Evolutionary conservation across 1,140 invertebrate genomes (phyloP).

Genomic region (Tetramorium parvispinum): DNA sequence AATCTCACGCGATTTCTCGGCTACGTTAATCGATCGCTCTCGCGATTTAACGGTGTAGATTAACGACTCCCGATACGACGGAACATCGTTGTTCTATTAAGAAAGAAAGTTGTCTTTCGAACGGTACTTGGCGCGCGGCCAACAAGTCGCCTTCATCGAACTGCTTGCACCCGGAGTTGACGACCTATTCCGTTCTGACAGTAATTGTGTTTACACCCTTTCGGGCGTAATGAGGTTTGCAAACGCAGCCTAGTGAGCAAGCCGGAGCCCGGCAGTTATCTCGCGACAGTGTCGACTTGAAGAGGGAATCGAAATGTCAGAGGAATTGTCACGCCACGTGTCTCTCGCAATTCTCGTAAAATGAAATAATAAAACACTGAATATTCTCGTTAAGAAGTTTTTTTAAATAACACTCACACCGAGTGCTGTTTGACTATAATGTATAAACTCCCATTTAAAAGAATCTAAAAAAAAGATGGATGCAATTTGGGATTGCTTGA

Average conservation of each 20-base stretch:
- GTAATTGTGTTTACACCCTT: conserved; percentile 22
- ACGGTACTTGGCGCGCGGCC: conserved; percentile 7
- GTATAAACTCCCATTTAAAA: neutral
- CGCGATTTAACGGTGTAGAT: conserved; percentile 22
- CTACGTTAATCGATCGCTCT: neutral
- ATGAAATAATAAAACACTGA: neutral
- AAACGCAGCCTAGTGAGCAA: conserved; percentile 24
- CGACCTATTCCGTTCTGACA: conserved; percentile 5
- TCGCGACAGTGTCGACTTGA: neutral
- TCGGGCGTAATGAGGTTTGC: conserved; percentile 48
- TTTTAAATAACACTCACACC: neutral
- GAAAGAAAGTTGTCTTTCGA: conserved; percentile 22
- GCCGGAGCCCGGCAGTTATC: neutral
- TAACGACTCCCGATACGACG: neutral
- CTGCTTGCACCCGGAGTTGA: conserved; percentile 15
- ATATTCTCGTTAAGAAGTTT: neutral
- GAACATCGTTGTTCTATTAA: neutral
- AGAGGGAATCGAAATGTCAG: neutral
- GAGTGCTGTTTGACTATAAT: neutral
- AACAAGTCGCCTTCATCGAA: conserved; percentile 6
- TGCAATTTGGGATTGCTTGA: neutral
- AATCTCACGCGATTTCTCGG: neutral
- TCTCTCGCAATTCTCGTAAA: neutral
- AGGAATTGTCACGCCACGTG: neutral
- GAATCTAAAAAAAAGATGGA: neutral